Percentiles rank a stretch among this genome's conserved stretches.
phyloP scores from a whole-genome alignment of 2,113 vertebrate genomes.

The Rattus rattus region DNA sequence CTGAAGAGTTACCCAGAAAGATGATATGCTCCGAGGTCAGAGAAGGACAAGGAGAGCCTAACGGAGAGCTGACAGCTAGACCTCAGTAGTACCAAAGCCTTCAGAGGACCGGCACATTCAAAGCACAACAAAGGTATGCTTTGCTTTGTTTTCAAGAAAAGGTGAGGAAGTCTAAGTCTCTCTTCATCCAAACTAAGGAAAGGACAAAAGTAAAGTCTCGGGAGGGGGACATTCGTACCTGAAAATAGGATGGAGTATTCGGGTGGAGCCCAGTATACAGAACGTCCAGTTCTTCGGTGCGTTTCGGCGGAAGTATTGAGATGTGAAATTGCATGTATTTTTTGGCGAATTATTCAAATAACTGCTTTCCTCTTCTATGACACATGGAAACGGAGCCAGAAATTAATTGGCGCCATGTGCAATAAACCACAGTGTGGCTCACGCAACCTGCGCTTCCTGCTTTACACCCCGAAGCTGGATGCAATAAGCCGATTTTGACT shows the following conservation, averaged over 20 bases:
- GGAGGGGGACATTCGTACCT: not conserved
- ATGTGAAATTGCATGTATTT: slow-evolving; percentile 60
- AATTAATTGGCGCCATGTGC: slow-evolving; percentile 56
- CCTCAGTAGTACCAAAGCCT: not conserved
- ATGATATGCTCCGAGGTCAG: not conserved
- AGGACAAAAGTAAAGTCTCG: not conserved
- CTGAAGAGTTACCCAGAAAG: not conserved
- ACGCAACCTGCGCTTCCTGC: not conserved
- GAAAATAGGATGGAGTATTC: slow-evolving; percentile 22
- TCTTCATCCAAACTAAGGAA: not conserved
- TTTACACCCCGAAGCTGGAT: slow-evolving; percentile 52
- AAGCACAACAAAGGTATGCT: not conserved
- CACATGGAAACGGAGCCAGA: slow-evolving; percentile 14
- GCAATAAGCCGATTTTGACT: slow-evolving; percentile 51
- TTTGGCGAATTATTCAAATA: slow-evolving; percentile 56
- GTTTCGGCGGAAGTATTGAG: slow-evolving; percentile 11
- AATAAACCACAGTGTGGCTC: slow-evolving; percentile 48
- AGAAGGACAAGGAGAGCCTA: not conserved
- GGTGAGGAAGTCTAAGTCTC: not conserved
- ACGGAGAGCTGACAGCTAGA: not conserved
- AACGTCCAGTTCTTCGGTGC: not conserved
- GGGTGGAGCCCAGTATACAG: not conserved
- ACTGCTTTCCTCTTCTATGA: slow-evolving; percentile 54
- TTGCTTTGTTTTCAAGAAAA: slow-evolving; percentile 51
- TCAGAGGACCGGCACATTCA: not conserved